Base-by-base conservation (phyloP, 2,888 invertebrate genomes). In the Portevinia maculata region DNA sequence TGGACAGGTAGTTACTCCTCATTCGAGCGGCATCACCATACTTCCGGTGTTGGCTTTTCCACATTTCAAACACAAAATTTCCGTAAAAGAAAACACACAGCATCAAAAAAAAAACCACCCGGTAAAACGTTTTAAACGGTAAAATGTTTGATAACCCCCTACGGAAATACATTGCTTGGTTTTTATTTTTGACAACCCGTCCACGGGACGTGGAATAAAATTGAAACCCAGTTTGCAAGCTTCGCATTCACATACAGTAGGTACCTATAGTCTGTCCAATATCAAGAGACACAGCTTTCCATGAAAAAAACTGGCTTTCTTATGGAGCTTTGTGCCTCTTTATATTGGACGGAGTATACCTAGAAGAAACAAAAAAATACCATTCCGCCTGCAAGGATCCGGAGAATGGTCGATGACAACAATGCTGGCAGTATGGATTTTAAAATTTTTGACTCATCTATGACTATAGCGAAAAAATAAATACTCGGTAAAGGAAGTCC, bases 301-400 rank as follows among this genome's bases (percentile, higher is more conserved):
- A n/a, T n/a, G n/a, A n/a, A n/a, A n/a, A n/a, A n/a, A n/a, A n/a
- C n/a, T n/a, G n/a, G n/a, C n/a, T n/a, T n/a, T n/a, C n/a, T n/a
- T n/a, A n/a, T n/a, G n/a, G n/a, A n/a, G n/a, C n/a, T n/a, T n/a
- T n/a, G n/a, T n/a, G n/a, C n/a, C n/a, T n/a, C n/a, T n/a, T n/a
- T n/a, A n/a, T n/a, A n/a, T n/a, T n/a, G n/a, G n/a, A n/a, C n/a
- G n/a, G n/a, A n/a, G n/a, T n/a, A n/a, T n/a, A n/a, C n/a, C n/a
- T n/a, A 41, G 13, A 60, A 41, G 28, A 9, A 28, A 53, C 13
- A 34, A 48, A 70, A 55, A 69, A 53, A 60, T 44, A 48, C 9
- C 64, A 70, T 62, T 62, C 69, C 70, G 75, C 79, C 79, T 70
- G 59, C 44, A 57, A 64, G 59, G 76, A 71, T 83, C 55, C 67